These are phyloP conservation scores for Smutsia temminckii DNA, from an alignment of 2,797 vertebrate species.

Conservation along the genomic window DNA sequence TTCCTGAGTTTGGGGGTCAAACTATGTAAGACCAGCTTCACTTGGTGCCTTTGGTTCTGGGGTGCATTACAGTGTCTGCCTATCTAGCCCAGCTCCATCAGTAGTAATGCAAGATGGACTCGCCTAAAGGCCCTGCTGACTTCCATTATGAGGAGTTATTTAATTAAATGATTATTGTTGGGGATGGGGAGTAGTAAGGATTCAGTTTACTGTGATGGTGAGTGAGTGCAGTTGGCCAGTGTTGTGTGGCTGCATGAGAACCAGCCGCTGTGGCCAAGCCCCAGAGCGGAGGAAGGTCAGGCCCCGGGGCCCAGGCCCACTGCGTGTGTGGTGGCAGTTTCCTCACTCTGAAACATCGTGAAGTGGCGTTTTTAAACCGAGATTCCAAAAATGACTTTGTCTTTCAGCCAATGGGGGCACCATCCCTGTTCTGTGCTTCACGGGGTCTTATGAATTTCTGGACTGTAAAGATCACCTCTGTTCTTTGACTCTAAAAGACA, in stretches of 20 bases:
- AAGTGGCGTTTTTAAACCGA: neutral
- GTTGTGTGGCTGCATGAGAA: neutral
- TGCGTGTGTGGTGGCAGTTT: too few species aligned
- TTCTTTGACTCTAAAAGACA: neutral
- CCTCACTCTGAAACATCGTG: neutral
- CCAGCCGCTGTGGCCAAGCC: neutral
- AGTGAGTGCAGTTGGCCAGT: neutral
- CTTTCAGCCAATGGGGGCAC: neutral
- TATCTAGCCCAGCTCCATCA: neutral
- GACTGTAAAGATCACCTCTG: neutral
- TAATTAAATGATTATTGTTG: neutral
- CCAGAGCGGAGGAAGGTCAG: fast-evolving
- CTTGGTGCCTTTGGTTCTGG: neutral
- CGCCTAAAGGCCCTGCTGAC: too few species aligned
- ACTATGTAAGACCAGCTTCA: neutral
- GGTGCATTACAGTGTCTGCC: neutral
- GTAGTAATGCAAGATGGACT: fast-evolving
- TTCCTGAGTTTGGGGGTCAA: neutral
- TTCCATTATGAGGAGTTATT: neutral
- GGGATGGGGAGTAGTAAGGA: neutral
- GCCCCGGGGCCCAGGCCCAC: neutral
- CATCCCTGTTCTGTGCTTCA: neutral
- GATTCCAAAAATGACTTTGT: neutral
- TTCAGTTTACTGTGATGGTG: neutral
- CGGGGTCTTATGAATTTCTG: neutral